These are phyloP conservation scores for Emydoidea blandingii DNA, from an alignment of 2,797 vertebrate species.

Conservation along the genomic window DNA sequence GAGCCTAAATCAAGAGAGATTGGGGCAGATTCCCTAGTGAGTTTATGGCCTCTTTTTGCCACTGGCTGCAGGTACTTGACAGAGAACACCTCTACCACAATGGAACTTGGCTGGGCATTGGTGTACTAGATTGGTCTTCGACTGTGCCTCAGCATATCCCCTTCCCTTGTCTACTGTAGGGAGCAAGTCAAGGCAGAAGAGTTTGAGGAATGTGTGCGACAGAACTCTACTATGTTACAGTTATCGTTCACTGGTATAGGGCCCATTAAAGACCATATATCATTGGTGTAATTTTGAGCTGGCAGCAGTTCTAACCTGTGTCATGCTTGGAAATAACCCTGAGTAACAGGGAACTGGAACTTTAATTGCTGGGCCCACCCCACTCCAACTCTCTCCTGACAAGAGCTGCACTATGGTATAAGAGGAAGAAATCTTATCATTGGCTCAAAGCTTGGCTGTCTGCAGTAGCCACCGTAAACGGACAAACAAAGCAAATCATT, in stretches of 20 bases:
- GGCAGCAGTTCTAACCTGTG: background rate
- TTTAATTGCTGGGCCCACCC: background rate
- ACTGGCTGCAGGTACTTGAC: background rate
- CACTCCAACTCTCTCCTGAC: background rate
- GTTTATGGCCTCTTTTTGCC: background rate
- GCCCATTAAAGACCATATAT: background rate
- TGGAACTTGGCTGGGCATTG: background rate
- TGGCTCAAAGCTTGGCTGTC: background rate
- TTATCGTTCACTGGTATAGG: background rate
- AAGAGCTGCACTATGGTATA: background rate
- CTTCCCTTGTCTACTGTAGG: background rate
- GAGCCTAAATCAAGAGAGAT: background rate
- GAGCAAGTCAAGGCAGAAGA: background rate
- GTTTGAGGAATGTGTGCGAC: background rate
- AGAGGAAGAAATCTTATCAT: background rate
- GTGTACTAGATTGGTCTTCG: background rate
- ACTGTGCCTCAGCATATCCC: background rate
- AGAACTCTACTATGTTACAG: accelerated
- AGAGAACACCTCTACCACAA: background rate
- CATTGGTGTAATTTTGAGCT: background rate
- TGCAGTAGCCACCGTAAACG: background rate
- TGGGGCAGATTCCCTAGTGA: background rate
- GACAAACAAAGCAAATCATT: background rate
- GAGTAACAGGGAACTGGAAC: background rate
- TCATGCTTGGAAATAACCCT: background rate